phyloP scores from a whole-genome alignment of 30 jellyfish, hydroid and myxozoan genomes.

The Aurelia sp. region DNA sequence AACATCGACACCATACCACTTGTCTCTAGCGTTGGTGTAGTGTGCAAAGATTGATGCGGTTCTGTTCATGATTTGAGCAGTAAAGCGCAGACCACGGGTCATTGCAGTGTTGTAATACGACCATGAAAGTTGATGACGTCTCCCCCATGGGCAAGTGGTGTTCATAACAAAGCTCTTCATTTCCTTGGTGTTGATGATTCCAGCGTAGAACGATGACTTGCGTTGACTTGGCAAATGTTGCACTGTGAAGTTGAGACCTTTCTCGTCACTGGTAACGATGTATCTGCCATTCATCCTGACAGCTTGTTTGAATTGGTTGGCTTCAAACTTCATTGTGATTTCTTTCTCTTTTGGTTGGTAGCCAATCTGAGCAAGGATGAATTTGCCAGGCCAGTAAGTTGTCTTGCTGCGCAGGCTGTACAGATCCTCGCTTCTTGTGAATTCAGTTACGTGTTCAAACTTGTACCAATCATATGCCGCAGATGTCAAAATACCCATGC shows the following conservation, averaged over 20 bases:
- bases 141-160: conserved; percentile 44
- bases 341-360: conserved; percentile 68
- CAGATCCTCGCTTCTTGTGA: conserved; percentile 56
- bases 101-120: conserved; percentile 48
- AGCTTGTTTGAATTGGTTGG: conserved; percentile 82
- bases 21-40: conserved; percentile 9
- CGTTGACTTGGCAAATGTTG: conserved; percentile 69
- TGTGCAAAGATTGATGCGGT: conserved; percentile 53
- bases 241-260: conserved; percentile 80
- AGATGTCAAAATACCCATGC: conserved; percentile 61
- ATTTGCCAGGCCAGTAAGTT: conserved; percentile 86
- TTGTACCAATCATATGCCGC: conserved; percentile 96
- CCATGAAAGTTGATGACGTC: conserved; percentile 29
- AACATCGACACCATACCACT: conserved; percentile 24
- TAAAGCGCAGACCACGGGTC: conserved; percentile 25
- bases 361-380: conserved; percentile 70
- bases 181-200: conserved; percentile 58
- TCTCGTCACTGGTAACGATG: conserved; percentile 45
- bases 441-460: conserved; percentile 77
- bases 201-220: conserved; percentile 71
- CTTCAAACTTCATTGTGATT: conserved; percentile 68
- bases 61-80: conserved; percentile 31
- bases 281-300: conserved; percentile 79
- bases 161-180: conserved; percentile 48
- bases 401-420: conserved; percentile 80